Evolutionary conservation across 2,797 vertebrate species (phyloP), one percentile per base, ranked within the genome.

Genomic region (Sebastes steindachneri): DNA sequence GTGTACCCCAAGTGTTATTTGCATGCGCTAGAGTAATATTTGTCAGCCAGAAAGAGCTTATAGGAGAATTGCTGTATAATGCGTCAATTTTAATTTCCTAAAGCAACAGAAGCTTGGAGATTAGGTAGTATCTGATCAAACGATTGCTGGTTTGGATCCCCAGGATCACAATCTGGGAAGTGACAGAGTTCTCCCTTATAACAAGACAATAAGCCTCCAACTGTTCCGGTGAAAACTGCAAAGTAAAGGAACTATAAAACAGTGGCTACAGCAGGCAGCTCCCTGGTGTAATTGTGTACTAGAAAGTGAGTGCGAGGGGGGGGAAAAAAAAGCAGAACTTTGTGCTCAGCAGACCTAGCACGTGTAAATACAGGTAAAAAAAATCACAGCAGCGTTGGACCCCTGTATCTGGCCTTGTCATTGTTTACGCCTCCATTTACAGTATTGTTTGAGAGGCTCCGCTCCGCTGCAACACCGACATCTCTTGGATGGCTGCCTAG

Each of bases 401-500:
- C 23, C 4, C 71, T 62, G 48, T 68, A 69, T 85, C 65, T 83
- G 77, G 71, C 79, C 54, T 84, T 72, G 73, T 65, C 66, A 51
- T 86, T 91, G 88, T 92, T 85, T 80, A 87, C 73, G 60, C 68
- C 74, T 75, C 54, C 64, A 73, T 79, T 80, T 85, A 84, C 66
- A 75, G 75, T 69, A 64, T 71, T 77, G 79, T 86, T 83, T 77
- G 35, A 63, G 65, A 69, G 26, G 75, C 69, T 76, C 25, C 9
- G 62, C 76, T 88, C 69, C 19, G 4, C 75, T 80, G 76, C 82
- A 68, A 54, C 75, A 57, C 77, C 62, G 35, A 70, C 82, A 79
- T 80, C 87, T 75, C 82, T 87, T 90, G 88, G 92, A 89, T 33
- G 2, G 7, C 28, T 89, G 85, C 83, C 87, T 81, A 41, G 69